These are phyloP conservation scores for Neofelis nebulosa DNA, from an alignment of 2,113 vertebrate species.

Conservation along the genomic window DNA sequence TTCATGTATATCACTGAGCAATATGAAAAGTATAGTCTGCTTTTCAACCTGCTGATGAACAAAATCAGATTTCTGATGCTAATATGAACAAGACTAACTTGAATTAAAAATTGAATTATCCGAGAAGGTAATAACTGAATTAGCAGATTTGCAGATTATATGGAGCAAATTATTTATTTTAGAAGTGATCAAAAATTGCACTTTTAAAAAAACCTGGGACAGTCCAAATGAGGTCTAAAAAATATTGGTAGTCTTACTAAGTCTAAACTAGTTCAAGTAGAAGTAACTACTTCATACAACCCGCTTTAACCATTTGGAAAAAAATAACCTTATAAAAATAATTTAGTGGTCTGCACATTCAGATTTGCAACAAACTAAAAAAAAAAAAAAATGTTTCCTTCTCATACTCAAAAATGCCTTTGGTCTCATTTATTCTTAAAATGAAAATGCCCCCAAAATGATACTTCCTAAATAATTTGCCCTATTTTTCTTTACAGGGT, in stretches of 20 bases:
- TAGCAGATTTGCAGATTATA: slow-evolving; percentile 35
- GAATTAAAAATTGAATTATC: slow-evolving; percentile 49
- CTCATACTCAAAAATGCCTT: neutral
- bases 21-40: slow-evolving; percentile 11
- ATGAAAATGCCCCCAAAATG: neutral
- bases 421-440: slow-evolving; percentile 52
- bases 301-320: slow-evolving; percentile 6
- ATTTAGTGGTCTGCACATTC: neutral
- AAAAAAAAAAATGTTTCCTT: slow-evolving; percentile 31
- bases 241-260: slow-evolving; percentile 16
- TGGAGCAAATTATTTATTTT: slow-evolving; percentile 49
- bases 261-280: neutral
- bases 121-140: slow-evolving; percentile 5
- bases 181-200: slow-evolving; percentile 14
- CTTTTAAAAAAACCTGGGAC: neutral
- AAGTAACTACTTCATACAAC: neutral
- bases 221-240: slow-evolving; percentile 34
- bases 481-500: slow-evolving; percentile 85
- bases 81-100: slow-evolving; percentile 35
- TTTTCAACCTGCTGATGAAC: neutral
- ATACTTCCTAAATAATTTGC: slow-evolving; percentile 55
- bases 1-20: slow-evolving; percentile 17
- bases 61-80: slow-evolving; percentile 54
- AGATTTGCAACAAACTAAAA: slow-evolving; percentile 28
- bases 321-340: slow-evolving; percentile 16